phyloP scores from a whole-genome alignment of 1,140 invertebrate species.

The Oreohelix idahoensis region DNA sequence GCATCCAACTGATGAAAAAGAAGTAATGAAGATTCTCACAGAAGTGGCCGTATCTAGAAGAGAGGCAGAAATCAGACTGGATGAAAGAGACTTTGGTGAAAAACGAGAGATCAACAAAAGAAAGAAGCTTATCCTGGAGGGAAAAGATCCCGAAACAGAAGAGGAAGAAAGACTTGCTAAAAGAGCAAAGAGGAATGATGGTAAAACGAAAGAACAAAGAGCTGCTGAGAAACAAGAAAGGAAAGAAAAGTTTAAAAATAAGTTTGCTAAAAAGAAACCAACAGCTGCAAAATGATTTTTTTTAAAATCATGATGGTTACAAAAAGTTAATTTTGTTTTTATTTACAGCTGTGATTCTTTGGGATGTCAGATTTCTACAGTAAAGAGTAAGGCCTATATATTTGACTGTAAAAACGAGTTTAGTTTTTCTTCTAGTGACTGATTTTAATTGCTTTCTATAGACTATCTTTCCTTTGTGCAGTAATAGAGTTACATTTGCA shows the following conservation, averaged over 20 bases:
- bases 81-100: constrained; percentile 93
- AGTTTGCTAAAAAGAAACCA: constrained; percentile 43
- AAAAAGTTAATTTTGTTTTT: neutral
- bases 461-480: no score
- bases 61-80: constrained; percentile 92
- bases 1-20: constrained; percentile 85
- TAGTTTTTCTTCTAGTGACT: no score
- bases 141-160: constrained; percentile 70
- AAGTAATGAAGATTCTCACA: constrained; percentile 88
- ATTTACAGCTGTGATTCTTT: no score
- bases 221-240: constrained; percentile 40
- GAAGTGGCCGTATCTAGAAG: constrained; percentile 91
- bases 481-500: no score
- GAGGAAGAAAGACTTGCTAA: constrained; percentile 38
- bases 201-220: constrained; percentile 37
- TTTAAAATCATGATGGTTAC: neutral
- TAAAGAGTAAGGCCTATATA: no score
- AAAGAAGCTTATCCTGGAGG: constrained; percentile 89
- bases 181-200: constrained; percentile 23
- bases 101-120: constrained; percentile 88
- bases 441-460: no score
- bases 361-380: no score
- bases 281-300: neutral
- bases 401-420: no score
- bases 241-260: constrained; percentile 47